phyloP scores from a whole-genome alignment of 2,797 vertebrate species.

The Microhierax caerulescens region DNA sequence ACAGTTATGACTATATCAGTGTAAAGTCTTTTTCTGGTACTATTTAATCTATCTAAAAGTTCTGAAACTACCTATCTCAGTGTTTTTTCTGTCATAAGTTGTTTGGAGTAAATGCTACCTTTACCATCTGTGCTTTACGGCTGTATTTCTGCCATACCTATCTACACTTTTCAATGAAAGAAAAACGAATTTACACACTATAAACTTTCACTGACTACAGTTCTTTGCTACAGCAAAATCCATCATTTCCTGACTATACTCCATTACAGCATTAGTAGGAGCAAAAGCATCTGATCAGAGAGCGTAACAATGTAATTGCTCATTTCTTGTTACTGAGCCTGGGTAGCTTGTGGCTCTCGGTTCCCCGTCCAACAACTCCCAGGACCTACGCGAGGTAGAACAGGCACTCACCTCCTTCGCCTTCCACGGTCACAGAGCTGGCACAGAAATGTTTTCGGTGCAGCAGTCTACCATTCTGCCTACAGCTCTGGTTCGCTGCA shows the following conservation, averaged over 20 bases:
- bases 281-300: neutral
- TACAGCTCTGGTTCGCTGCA: conserved; percentile 36
- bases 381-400: neutral
- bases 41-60: conserved; percentile 7
- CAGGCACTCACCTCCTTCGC: conserved; percentile 56
- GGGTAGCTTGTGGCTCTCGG: neutral
- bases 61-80: neutral
- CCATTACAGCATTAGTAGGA: neutral
- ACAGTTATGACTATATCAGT: neutral
- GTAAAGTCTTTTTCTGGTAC: conserved; percentile 2
- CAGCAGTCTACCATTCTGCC: conserved; percentile 57
- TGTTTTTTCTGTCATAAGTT: fast-evolving
- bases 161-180: neutral
- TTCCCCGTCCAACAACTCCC: neutral
- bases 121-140: neutral
- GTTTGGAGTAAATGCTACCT: neutral
- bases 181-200: neutral
- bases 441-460: conserved; percentile 31
- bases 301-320: neutral
- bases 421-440: conserved; percentile 49
- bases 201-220: neutral
- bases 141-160: neutral
- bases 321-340: neutral
- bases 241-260: conserved; percentile 15
- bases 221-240: neutral